phyloP scores from a whole-genome alignment of 92 coral and sea anemone genomes.

The Bergia sp. region DNA sequence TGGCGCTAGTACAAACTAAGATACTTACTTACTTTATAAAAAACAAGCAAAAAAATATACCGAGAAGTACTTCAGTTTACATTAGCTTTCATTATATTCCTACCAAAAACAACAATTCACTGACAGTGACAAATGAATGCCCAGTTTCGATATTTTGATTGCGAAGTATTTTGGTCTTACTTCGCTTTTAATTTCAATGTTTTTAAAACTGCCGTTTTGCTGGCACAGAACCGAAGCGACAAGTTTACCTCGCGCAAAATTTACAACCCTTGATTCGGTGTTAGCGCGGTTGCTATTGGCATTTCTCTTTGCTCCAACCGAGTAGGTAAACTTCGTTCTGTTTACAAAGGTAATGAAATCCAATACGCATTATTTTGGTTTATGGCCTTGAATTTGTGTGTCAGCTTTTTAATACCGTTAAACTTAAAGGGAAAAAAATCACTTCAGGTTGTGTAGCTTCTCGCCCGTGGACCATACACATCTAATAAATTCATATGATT shows the following conservation, averaged over 20 bases:
- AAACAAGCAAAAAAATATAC: neutral
- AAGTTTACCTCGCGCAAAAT: neutral
- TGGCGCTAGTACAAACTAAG: neutral
- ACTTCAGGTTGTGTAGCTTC: constrained; percentile 88
- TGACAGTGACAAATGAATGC: neutral
- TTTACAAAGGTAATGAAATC: neutral
- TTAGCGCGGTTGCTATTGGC: neutral
- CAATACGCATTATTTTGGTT: neutral
- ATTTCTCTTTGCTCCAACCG: neutral
- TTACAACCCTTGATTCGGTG: neutral
- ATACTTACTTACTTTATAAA: neutral
- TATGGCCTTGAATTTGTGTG: constrained; percentile 1
- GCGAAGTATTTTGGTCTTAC: neutral
- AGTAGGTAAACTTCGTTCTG: neutral
- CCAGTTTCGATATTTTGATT: neutral
- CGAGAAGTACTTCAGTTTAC: neutral
- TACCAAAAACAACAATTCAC: neutral
- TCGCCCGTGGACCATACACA: constrained; percentile 73
- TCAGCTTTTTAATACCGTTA: neutral
- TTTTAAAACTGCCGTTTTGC: neutral
- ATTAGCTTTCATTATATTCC: neutral
- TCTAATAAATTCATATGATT: constrained; percentile 74
- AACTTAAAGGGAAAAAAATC: neutral
- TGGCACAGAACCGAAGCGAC: neutral
- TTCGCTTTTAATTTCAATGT: neutral